Percentiles rank a stretch among this genome's conserved stretches.
These are phyloP conservation scores for Argyrosomus japonicus DNA, from an alignment of 2,113 vertebrate species.

Conservation along the genomic window DNA sequence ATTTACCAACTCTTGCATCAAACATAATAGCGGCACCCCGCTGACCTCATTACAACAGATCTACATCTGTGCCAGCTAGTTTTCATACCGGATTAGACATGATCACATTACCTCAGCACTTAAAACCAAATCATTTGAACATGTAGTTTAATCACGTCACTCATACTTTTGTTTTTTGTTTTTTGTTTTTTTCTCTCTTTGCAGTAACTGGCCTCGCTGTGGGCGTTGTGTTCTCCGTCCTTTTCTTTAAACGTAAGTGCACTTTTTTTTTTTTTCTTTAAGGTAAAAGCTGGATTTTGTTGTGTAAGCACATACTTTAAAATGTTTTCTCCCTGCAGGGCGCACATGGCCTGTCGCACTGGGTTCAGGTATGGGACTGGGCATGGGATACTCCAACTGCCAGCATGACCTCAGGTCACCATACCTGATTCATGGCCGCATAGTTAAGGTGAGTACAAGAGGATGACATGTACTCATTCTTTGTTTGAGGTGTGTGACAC, in stretches of 20 bases:
- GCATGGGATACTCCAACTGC: conserved; percentile 94
- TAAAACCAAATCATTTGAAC: conserved; percentile 14
- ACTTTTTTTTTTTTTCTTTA: not conserved
- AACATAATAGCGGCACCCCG: conserved; percentile 36
- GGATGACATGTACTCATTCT: not conserved
- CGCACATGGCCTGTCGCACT: conserved; percentile 91
- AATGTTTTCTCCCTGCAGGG: conserved; percentile 77
- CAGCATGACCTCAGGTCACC: conserved; percentile 92
- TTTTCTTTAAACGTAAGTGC: conserved; percentile 94
- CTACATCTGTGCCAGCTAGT: conserved; percentile 49
- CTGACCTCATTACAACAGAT: conserved; percentile 59
- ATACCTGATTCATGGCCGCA: conserved; percentile 89
- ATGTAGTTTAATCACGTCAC: conserved; percentile 20
- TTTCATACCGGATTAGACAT: conserved; percentile 22
- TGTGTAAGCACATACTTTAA: not conserved
- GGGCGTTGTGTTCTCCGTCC: conserved; percentile 90
- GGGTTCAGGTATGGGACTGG: conserved; percentile 90
- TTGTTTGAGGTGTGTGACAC: conserved; percentile 26
- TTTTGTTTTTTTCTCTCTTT: conserved; percentile 25
- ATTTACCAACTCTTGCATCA: conserved; percentile 66
- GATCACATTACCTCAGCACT: conserved; percentile 28
- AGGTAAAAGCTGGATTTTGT: not conserved
- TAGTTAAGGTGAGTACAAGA: conserved; percentile 86
- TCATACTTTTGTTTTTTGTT: not conserved
- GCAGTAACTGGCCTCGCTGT: conserved; percentile 90